Conservation (phyloP, 2,888 invertebrate species). For the Parthenolecanium corni region DNA sequence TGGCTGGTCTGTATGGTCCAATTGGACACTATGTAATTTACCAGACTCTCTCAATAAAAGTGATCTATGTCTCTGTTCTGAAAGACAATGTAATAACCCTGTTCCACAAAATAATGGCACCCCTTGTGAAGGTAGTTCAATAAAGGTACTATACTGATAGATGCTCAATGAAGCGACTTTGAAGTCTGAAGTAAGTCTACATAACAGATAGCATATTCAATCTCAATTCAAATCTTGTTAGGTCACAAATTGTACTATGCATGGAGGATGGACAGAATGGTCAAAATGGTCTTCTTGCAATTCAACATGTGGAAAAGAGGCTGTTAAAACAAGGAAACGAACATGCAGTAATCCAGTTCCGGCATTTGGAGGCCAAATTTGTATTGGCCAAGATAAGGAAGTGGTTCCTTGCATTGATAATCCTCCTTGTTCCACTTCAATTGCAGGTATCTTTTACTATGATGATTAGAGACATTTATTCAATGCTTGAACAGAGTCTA, state of each 20-base stretch:
- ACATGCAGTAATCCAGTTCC: conserved; percentile 80
- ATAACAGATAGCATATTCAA: no score
- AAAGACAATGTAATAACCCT: conserved; percentile 72
- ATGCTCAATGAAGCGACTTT: not conserved
- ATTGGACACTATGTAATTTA: conserved; percentile 69
- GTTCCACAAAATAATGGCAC: conserved; percentile 66
- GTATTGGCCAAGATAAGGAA: conserved; percentile 67
- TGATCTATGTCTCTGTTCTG: conserved; percentile 66
- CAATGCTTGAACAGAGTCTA: no score
- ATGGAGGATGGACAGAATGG: conserved; percentile 89
- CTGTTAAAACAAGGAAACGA: conserved; percentile 67
- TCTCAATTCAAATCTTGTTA: no score
- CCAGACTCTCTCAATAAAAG: conserved; percentile 40
- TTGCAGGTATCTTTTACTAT: no score
- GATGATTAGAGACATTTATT: no score
- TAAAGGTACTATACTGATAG: conserved; percentile 35
- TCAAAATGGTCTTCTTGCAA: conserved; percentile 91
- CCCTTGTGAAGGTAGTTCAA: conserved; percentile 48
- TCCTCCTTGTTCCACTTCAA: conserved; percentile 77
- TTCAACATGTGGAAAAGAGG: conserved; percentile 78
- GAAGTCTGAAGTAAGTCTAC: no score
- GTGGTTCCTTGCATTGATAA: conserved; percentile 68
- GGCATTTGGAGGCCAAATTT: conserved; percentile 69
- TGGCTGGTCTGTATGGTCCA: conserved; percentile 78
- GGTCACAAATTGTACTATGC: conserved; percentile 71